Conservation (phyloP, 2,797 vertebrate species). For the Triplophysa bombifrons region DNA sequence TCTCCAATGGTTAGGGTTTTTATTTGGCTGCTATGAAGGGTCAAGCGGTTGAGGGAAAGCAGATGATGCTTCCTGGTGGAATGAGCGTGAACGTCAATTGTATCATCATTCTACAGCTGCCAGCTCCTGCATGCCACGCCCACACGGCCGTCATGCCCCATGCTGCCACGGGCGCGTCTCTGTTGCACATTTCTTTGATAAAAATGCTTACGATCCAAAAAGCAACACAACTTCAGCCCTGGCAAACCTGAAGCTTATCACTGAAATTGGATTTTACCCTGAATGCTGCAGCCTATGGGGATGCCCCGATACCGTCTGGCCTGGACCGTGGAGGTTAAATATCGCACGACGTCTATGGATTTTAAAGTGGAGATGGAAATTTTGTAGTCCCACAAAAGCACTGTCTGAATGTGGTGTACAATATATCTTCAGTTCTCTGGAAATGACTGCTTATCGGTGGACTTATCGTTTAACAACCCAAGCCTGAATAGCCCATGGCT, state of each 20-base stretch:
- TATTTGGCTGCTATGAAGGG: constrained; percentile 1
- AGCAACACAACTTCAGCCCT: constrained; percentile 70
- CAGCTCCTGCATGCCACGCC: constrained; percentile 21
- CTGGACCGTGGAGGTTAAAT: constrained; percentile 72
- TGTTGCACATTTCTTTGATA: constrained; percentile 41
- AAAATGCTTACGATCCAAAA: constrained; percentile 67
- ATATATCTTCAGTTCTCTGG: constrained; percentile 21
- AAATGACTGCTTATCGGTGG: constrained; percentile 39
- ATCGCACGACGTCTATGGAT: constrained; percentile 29
- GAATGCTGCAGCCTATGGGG: constrained; percentile 67
- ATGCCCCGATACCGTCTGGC: constrained; percentile 72
- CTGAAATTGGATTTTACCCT: constrained; percentile 66
- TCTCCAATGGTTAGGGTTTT: not conserved
- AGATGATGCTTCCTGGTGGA: constrained; percentile 1
- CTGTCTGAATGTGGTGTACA: constrained; percentile 4
- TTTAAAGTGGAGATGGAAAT: constrained; percentile 41
- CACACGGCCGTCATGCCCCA: not conserved
- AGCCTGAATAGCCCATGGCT: constrained; percentile 64
- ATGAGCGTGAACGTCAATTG: constrained; percentile 18
- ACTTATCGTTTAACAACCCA: constrained; percentile 61
- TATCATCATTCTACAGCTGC: constrained; percentile 38
- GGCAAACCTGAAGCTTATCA: constrained; percentile 75
- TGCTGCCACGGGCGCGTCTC: constrained; percentile 6
- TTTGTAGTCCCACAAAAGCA: constrained; percentile 28
- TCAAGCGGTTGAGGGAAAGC: constrained; percentile 1